Evolutionary conservation across 2,888 invertebrate genomes (phyloP).

Genomic region (Enchytraeus crypticus): DNA sequence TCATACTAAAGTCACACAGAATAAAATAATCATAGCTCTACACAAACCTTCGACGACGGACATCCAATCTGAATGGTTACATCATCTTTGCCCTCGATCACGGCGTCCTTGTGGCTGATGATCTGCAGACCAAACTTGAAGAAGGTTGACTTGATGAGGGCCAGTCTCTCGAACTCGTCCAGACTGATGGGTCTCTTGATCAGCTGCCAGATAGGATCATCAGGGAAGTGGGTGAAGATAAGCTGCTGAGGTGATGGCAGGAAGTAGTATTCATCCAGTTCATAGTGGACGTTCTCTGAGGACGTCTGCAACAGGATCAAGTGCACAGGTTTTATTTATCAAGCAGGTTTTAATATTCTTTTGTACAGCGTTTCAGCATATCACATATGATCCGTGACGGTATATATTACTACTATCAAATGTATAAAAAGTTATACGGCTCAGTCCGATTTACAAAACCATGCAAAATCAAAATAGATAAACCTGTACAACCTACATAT

Average conservation of each 20-base stretch:
- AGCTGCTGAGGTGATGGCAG: slow-evolving; percentile 47
- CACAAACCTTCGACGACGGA: slow-evolving; percentile 33
- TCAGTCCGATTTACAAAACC: too few species aligned
- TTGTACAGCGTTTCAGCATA: too few species aligned
- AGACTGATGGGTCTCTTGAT: slow-evolving; percentile 38
- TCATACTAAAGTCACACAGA: too few species aligned
- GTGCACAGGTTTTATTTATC: too few species aligned
- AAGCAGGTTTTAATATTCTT: too few species aligned
- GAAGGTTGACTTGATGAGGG: slow-evolving; percentile 49
- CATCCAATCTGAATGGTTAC: slow-evolving; percentile 43
- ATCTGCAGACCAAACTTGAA: slow-evolving; percentile 48
- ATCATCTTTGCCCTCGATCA: slow-evolving; percentile 42
- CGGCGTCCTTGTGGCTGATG: slow-evolving; percentile 45
- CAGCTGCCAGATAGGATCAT: slow-evolving; percentile 47
- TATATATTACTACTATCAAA: too few species aligned
- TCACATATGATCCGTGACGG: too few species aligned
- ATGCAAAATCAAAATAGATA: too few species aligned
- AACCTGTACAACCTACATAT: too few species aligned
- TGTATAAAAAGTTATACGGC: too few species aligned
- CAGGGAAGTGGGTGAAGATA: slow-evolving; percentile 41
- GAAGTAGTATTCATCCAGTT: slow-evolving; percentile 49
- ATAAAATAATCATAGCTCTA: too few species aligned
- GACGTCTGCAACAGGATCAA: slow-evolving; percentile 10
- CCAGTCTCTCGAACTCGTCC: slow-evolving; percentile 48
- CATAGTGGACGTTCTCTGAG: slow-evolving; percentile 45